Evolutionary conservation across 2,113 vertebrate species (phyloP), one percentile per base, ranked within the genome.

Genomic region (Ceyx melanurus): DNA sequence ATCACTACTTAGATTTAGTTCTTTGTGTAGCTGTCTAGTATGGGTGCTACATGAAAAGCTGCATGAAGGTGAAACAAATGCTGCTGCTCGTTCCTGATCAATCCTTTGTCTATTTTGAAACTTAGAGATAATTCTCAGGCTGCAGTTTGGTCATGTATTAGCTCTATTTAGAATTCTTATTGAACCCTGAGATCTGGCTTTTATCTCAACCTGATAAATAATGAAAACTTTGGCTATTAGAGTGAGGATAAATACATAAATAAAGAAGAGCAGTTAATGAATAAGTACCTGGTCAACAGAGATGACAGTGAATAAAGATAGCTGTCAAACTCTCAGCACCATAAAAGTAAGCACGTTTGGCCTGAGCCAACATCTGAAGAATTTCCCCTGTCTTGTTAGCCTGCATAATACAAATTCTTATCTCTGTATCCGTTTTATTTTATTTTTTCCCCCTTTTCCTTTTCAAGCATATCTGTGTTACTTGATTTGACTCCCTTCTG

Each of bases 121-220:
- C 11, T 62, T 76, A 1, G 28, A 66, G 28, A n/a, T 88, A 73
- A 82, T 91, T 77, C 28, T 91, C 19, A 82, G 67, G 67, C 72
- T 82, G 46, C 8, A 77, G 46, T 79, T 93, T 76, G 40, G 15
- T 79, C 29, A 50, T 60, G 45, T 66, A 50, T 95, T 82, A 82
- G 53, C 45, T 82, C 50, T 90, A 35, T 84, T 84, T 92, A 54
- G 85, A 61, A 70, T 76, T 93, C 81, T 91, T 86, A 58, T 54
- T 94, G 82, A 93, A 88, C 40, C 26, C 40, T 72, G 67, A 65
- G 50, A 57, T 93, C 58, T 70, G 45, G 8, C 53, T 89, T 91
- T 94, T 89, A 80, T 91, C 71, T 93, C 53, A 79, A 33, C 23
- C 35, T 73, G 82, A 57, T 86, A 85, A 91, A 89, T 91, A 89